Conservation (phyloP, 2,113 vertebrate genomes). For the Sus scrofa region T2T-Sscrofa CM000824.6:193370501-193371000, state of each 20-base stretch:
- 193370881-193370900: neutral
- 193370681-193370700: neutral
- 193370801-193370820: neutral
- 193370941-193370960: neutral
- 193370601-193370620: neutral
- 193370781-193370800: neutral
- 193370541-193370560: neutral
- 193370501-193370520: neutral
- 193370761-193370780: neutral
- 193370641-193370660: neutral
- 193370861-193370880: neutral
- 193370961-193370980: conserved; percentile 9
- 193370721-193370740: neutral
- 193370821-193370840: neutral
- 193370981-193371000: neutral
- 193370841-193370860: neutral
- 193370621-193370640: neutral
- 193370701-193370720: neutral
- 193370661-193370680: neutral
- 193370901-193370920: neutral
- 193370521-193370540: neutral
- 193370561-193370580: neutral
- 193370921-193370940: neutral
- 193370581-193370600: neutral
- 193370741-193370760: neutral